Evolutionary conservation across 2,888 invertebrate genomes (phyloP).

Genomic region (Ecliptopera silaceata): DNA sequence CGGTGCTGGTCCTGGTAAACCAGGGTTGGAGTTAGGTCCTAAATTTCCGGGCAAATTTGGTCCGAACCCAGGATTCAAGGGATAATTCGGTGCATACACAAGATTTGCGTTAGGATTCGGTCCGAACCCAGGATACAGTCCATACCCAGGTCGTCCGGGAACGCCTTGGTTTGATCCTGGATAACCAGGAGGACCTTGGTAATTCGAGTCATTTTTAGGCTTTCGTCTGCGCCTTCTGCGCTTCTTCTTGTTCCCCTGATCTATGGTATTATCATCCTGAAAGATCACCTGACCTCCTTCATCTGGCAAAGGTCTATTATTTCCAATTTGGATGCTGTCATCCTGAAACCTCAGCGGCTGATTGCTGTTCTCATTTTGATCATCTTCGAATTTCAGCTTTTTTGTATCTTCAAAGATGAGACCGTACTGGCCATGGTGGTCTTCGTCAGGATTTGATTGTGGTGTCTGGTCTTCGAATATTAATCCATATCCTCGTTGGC

Average conservation of each 20-base stretch:
- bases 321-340: background rate
- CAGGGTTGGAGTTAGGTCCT: slow-evolving; percentile 28
- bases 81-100: background rate
- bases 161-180: slow-evolving; percentile 9
- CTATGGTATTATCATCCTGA: slow-evolving; percentile 41
- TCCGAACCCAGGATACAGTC: slow-evolving; percentile 1
- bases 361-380: slow-evolving; percentile 20
- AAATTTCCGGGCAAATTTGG: background rate
- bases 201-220: slow-evolving; percentile 38
- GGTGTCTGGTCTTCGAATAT: slow-evolving; percentile 36
- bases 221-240: slow-evolving; percentile 49
- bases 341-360: slow-evolving; percentile 42
- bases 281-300: slow-evolving; percentile 15
- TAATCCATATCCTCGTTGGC: slow-evolving; percentile 36
- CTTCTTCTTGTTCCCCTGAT: slow-evolving; percentile 41
- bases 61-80: background rate
- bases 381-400: slow-evolving; percentile 30
- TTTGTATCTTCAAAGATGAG: slow-evolving; percentile 31
- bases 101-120: background rate
- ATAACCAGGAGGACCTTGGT: slow-evolving; percentile 2
- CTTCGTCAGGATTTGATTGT: background rate
- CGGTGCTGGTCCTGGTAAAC: slow-evolving; percentile 32
- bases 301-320: slow-evolving; percentile 10
- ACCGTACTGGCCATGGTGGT: slow-evolving; percentile 23
- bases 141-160: slow-evolving; percentile 13